These are phyloP conservation scores for Nephrocerus scutellatus DNA, from an alignment of 2,888 invertebrate genomes.

Conservation along the genomic window DNA sequence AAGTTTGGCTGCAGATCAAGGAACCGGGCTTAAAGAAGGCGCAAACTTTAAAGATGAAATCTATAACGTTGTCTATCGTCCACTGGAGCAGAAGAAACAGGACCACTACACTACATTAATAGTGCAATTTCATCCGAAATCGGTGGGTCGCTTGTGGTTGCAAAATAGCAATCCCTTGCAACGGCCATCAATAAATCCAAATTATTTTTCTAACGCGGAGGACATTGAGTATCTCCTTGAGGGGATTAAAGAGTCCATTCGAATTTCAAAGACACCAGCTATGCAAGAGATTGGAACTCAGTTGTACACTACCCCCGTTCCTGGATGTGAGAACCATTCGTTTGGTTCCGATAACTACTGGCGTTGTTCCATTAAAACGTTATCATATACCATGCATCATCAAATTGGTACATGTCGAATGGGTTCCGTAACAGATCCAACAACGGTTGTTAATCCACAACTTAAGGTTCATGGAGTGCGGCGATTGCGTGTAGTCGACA, in stretches of 20 bases:
- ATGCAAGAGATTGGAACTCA: conserved; percentile 54
- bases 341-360: conserved; percentile 60
- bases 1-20: conserved; percentile 56
- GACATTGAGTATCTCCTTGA: conserved; percentile 57
- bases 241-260: conserved; percentile 55
- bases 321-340: conserved; percentile 48
- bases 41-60: conserved; percentile 54
- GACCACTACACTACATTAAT: conserved; percentile 57
- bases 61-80: conserved; percentile 53
- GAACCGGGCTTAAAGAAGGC: conserved; percentile 51
- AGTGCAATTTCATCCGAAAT: conserved; percentile 65
- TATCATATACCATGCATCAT: conserved; percentile 56
- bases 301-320: conserved; percentile 50
- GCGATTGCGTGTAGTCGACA: conserved; percentile 57
- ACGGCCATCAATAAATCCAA: conserved; percentile 70
- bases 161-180: conserved; percentile 65
- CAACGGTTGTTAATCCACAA: conserved; percentile 57
- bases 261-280: conserved; percentile 51
- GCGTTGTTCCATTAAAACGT: conserved; percentile 57
- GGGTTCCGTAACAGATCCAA: conserved; percentile 56
- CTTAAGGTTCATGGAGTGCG: conserved; percentile 55
- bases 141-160: conserved; percentile 60
- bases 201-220: conserved; percentile 64
- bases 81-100: conserved; percentile 47
- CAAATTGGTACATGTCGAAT: conserved; percentile 61